Percentiles rank a stretch among this genome's conserved stretches.
Conservation (phyloP, 2,888 invertebrate species). For the Spisula solida region DNA sequence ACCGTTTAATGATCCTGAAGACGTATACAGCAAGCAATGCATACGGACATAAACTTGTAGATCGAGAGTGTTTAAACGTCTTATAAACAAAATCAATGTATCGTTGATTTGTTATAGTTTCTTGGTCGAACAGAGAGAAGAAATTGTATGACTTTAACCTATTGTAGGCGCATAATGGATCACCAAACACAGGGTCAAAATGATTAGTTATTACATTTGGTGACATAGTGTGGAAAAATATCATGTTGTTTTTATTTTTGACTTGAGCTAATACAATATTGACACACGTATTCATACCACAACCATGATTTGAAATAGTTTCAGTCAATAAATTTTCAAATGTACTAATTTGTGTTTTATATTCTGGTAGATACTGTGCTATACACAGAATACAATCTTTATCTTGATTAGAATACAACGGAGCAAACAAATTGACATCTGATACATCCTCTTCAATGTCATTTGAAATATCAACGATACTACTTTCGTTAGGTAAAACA, state of each 20-base stretch:
- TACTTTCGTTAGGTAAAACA: no score
- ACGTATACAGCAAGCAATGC: conserved; percentile 13
- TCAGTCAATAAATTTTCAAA: conserved; percentile 1
- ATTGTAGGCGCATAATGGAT: conserved; percentile 20
- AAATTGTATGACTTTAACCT: background rate
- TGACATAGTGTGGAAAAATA: background rate
- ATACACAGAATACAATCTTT: conserved; percentile 30
- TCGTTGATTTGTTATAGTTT: background rate
- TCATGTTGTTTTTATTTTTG: background rate
- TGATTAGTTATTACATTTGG: background rate
- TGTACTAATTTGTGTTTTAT: background rate
- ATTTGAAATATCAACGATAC: no score
- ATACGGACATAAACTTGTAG: conserved; percentile 21
- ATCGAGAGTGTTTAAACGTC: conserved; percentile 3
- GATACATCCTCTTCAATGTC: background rate
- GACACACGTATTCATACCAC: conserved; percentile 28
- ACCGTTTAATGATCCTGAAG: background rate
- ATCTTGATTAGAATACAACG: conserved; percentile 14
- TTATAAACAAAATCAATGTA: conserved; percentile 16
- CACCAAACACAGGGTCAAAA: conserved; percentile 33
- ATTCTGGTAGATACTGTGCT: conserved; percentile 9
- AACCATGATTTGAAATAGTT: background rate
- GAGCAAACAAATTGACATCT: background rate
- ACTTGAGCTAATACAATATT: background rate
- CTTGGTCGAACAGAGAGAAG: conserved; percentile 6